These are phyloP conservation scores for Nomada lathburiana DNA, from an alignment of 2,888 invertebrate species.

Conservation along the genomic window DNA sequence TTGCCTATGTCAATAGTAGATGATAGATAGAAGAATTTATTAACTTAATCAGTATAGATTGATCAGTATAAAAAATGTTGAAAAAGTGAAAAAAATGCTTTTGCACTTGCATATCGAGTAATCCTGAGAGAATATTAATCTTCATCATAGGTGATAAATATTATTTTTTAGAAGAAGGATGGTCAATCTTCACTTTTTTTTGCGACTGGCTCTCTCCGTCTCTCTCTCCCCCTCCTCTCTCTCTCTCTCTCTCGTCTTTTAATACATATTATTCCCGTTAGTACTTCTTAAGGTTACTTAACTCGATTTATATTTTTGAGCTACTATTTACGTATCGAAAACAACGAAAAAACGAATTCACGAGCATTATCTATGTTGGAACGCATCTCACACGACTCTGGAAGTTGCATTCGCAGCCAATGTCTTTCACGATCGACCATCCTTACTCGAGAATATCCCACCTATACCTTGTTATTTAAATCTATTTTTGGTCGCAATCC, in stretches of 20 bases:
- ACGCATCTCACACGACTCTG: slow-evolving; percentile 11
- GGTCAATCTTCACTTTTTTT: slow-evolving; percentile 58
- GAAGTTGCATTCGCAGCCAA: slow-evolving; percentile 36
- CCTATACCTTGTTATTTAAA: slow-evolving; percentile 72
- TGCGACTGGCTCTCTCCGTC: slow-evolving; percentile 43
- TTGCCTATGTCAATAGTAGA: slow-evolving; percentile 74
- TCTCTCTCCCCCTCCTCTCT: neutral
- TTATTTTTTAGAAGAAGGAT: slow-evolving; percentile 67
- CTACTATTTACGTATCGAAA: slow-evolving; percentile 27
- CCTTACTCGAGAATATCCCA: slow-evolving; percentile 66
- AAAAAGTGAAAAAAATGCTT: slow-evolving; percentile 69
- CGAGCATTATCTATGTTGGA: slow-evolving; percentile 34
- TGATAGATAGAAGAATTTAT: slow-evolving; percentile 71
- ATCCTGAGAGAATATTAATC: slow-evolving; percentile 66
- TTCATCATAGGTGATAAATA: slow-evolving; percentile 56
- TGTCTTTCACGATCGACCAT: slow-evolving; percentile 65
- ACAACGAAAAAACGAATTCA: slow-evolving; percentile 59
- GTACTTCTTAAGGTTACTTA: slow-evolving; percentile 24
- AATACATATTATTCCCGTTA: slow-evolving; percentile 1
- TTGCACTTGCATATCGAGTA: slow-evolving; percentile 75
- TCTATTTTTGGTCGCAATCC: slow-evolving; percentile 76
- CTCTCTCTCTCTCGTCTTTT: neutral
- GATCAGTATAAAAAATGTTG: slow-evolving; percentile 76
- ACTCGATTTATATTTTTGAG: slow-evolving; percentile 32
- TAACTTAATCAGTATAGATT: slow-evolving; percentile 82